Conservation (phyloP, 2,797 vertebrate species). For the Muraenolepis orangiensis region DNA sequence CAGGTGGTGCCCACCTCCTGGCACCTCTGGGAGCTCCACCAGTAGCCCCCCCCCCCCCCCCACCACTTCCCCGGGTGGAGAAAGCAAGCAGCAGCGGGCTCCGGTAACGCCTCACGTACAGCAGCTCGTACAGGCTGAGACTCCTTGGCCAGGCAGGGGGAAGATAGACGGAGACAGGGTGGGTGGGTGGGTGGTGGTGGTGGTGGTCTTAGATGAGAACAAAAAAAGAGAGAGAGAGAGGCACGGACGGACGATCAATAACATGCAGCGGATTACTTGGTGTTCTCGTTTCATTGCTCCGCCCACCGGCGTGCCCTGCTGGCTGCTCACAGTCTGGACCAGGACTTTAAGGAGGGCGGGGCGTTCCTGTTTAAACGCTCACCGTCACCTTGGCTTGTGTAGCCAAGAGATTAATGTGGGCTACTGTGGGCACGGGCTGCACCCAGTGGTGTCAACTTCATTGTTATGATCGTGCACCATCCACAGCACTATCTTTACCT, state of each 20-base stretch:
- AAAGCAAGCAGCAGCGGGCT: conserved; percentile 37
- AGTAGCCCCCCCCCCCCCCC: conserved; percentile 45
- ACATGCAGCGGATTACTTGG: conserved; percentile 42
- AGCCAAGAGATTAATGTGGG: too few relatives aligned
- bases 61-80: conserved; percentile 48
- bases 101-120: conserved; percentile 39
- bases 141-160: conserved; percentile 26
- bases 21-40: conserved; percentile 55
- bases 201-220: too few relatives aligned
- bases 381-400: too few relatives aligned
- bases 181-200: background rate
- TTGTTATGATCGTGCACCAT: background rate
- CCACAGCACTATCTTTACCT: background rate
- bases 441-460: background rate
- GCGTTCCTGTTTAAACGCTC: too few relatives aligned
- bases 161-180: background rate
- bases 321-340: too few relatives aligned
- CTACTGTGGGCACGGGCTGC: too few relatives aligned
- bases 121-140: conserved; percentile 46
- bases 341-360: too few relatives aligned
- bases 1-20: conserved; percentile 46
- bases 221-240: too few relatives aligned
- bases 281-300: conserved; percentile 40
- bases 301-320: background rate
- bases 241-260: conserved; percentile 59